phyloP scores from a whole-genome alignment of 2,888 invertebrate genomes.

The Hypomecis punctinalis region DNA sequence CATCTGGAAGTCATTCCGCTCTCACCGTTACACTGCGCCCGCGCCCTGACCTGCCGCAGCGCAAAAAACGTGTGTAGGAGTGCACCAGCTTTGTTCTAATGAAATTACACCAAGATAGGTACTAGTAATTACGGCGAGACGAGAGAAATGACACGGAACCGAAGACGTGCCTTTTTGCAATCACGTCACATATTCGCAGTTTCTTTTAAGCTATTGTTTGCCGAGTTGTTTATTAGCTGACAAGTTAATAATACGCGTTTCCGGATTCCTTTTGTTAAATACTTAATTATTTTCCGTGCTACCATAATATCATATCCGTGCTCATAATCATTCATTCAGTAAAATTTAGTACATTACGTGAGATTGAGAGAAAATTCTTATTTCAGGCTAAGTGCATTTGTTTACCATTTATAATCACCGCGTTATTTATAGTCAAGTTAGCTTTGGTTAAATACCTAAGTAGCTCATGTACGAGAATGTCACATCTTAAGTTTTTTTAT shows the following conservation, averaged over 20 bases:
- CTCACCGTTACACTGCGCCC: constrained; percentile 69
- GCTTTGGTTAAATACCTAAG: no score
- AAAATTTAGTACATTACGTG: no score
- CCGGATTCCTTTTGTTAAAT: neutral
- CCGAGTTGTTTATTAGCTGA: constrained; percentile 23
- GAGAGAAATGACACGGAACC: constrained; percentile 63
- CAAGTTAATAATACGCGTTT: neutral
- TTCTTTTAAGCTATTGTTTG: constrained; percentile 38
- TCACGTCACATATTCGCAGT: constrained; percentile 26
- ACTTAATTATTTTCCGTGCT: neutral
- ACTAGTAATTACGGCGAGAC: constrained; percentile 64
- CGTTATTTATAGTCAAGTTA: no score
- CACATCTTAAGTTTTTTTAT: no score
- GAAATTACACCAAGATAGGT: constrained; percentile 63
- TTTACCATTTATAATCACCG: no score
- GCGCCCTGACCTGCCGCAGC: constrained; percentile 56
- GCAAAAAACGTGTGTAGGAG: constrained; percentile 71
- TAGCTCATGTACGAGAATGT: no score
- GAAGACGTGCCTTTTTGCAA: constrained; percentile 21
- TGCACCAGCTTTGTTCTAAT: constrained; percentile 64
- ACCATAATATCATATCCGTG: neutral
- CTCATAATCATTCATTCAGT: neutral
- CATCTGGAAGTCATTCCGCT: constrained; percentile 80
- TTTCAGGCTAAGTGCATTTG: no score
- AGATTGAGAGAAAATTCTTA: no score